Evolutionary conservation across 1,140 invertebrate genomes (phyloP), one percentile per base, ranked within the genome.

Genomic region (Drosophila asahinai): DNA sequence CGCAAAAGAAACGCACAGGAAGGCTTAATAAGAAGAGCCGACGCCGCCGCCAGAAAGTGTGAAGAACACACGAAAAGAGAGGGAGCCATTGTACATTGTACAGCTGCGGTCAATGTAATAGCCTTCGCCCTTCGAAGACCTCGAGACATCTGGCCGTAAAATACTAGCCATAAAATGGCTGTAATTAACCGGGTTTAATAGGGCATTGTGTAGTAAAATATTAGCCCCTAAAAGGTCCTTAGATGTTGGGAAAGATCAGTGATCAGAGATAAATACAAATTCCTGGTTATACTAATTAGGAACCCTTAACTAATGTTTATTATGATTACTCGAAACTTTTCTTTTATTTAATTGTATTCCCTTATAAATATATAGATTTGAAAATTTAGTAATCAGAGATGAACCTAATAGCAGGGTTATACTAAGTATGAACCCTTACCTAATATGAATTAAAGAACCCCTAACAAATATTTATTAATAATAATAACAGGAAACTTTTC

Each of bases 1-100:
- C 62, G 78, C 70, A 57, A 81, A 77, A 77, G 79, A 64, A 82
- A 72, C 70, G 68, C 54, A 73, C 79, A 81, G 79, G 79, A 81
- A 74, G 71, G 71, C 71, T 74, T 74, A 74, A 74, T 61, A 74
- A 52, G 38, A 76, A n/a, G 36, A 14, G 36, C 36, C 36, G 36
- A 2, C 19, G 36, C 14, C 36, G 11, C 9, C 54, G 36, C 55
- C 65, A 48, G 48, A 64, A 52, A 48, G 59, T 40, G 54, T 52
- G 66, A 70, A 70, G 22, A 58, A 77, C 19, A 25, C 22, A 52
- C 27, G 30, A 11, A 38, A 43, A 40, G 22, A 12, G 42, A n/a
- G 42, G 66, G 17, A 51, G 19, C 9, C 51, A 5, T 52, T 52
- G 15, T 51, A 51, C 25, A 8, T 61, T 30, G 55, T 40, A 65